Base-by-base conservation (phyloP, 2,113 vertebrate genomes). In the Neofelis nebulosa region DNA sequence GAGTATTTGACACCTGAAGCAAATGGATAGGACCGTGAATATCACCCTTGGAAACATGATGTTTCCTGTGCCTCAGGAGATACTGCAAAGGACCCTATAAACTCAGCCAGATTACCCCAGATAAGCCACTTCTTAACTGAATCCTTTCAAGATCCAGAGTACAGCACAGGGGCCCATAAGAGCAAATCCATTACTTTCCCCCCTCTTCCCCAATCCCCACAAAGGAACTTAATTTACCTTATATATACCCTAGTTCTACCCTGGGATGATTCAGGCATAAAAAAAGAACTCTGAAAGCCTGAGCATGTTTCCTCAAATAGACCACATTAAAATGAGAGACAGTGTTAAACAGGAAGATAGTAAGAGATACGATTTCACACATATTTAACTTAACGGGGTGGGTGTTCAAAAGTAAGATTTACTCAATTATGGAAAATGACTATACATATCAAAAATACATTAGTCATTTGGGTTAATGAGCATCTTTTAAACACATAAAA, bases 291-390 rank as follows among this genome's bases (percentile, higher is more conserved):
- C 3, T 50, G 38, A 66, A 95, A 76, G 27, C 33, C 38, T 29
- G 31, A 93, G 18, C 15, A 4, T 27, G 19, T 71, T 25, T 3
- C n/a, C 55, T 2, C 31, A 85, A 55, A 79, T 11, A 79, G 15
- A 81, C 13, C 18, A 69, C 50, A 89, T 89, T 57, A n/a, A 95
- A 85, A 68, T 74, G 23, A 95, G 91, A 94, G 52, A 31, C 50
- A 57, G 57, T 63, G 11, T 33, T 63, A 95, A 94, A 69, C 25
- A 41, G n/a, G 2, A 96, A 78, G 36, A 93, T 48, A 76, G 25
- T 69, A 74, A 85, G 25, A 80, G 9, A 85, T 55, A 41, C 2
- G 48, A 2, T 86, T 92, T 86, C 38, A 81, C 23, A 68, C 5
- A 48, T 9, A 79, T 23, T 29, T 88, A 66, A 84, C 15, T 65